Percentiles rank a stretch among this genome's conserved stretches.
phyloP scores from a whole-genome alignment of 53 echinoderm and acorn worm genomes.

The Crossaster papposus region DNA sequence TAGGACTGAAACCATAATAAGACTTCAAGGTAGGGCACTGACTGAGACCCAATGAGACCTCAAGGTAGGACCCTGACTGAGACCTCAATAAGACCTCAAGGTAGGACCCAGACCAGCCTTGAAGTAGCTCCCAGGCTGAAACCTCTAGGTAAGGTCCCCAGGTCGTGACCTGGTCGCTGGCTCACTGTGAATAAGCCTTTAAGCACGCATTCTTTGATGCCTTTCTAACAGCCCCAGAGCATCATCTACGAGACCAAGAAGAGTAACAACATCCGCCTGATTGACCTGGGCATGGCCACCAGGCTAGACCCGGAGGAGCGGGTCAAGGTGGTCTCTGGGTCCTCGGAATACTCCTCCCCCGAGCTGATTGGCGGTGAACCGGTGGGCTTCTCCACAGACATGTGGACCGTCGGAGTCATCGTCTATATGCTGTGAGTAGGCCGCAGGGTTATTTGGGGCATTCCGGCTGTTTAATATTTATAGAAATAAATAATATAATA shows the following conservation, averaged over 20 bases:
- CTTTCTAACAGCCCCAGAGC: conserved; percentile 79
- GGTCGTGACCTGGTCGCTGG: too few species aligned
- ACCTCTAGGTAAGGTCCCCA: too few species aligned
- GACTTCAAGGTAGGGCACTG: too few species aligned
- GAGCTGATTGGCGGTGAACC: conserved; percentile 77
- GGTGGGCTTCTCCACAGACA: conserved; percentile 93
- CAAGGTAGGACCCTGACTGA: background rate
- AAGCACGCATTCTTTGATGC: too few species aligned
- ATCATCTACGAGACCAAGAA: conserved; percentile 93
- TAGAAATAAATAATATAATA: too few species aligned
- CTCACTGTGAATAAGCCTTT: too few species aligned
- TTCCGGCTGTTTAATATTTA: too few species aligned
- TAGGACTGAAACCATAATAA: too few species aligned
- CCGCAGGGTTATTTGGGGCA: too few species aligned
- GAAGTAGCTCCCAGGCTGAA: too few species aligned
- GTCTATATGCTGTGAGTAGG: conserved; percentile 96
- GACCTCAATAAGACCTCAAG: background rate
- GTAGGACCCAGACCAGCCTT: background rate
- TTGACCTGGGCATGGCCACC: conserved; percentile 93
- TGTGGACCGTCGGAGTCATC: conserved; percentile 98
- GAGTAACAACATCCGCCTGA: conserved; percentile 80
- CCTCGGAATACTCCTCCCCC: conserved; percentile 87
- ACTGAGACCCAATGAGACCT: too few species aligned
- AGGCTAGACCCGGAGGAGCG: conserved; percentile 95
- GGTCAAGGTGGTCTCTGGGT: conserved; percentile 85